Percentiles rank a stretch among this genome's conserved stretches.
phyloP scores from a whole-genome alignment of 2,113 vertebrate genomes.

The Dissostichus mawsoni region DNA sequence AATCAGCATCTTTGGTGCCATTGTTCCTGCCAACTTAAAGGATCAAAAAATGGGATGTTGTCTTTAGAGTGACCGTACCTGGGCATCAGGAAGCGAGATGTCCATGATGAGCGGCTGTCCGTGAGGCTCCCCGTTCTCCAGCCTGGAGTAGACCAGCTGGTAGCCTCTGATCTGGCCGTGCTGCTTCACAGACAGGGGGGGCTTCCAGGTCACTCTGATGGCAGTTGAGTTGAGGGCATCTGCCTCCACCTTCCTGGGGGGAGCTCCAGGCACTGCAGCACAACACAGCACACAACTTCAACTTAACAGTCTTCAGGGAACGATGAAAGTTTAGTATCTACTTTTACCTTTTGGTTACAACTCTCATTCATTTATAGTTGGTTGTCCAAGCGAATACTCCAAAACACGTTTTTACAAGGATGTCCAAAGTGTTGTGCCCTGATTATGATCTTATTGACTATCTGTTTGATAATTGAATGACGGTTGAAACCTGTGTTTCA shows the following conservation, averaged over 20 bases:
- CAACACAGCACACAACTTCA: conserved; percentile 23
- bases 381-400: background rate
- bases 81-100: conserved; percentile 90
- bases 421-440: background rate
- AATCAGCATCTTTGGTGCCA: background rate
- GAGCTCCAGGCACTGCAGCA: conserved; percentile 92
- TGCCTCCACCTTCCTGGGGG: conserved; percentile 93
- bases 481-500: background rate
- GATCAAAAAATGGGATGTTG: background rate
- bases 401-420: background rate
- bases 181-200: conserved; percentile 91
- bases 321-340: background rate
- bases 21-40: background rate
- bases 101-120: conserved; percentile 91
- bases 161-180: conserved; percentile 96
- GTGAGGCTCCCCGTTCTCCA: conserved; percentile 91
- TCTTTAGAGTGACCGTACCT: conserved; percentile 82
- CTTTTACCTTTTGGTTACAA: background rate
- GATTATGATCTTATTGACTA: background rate
- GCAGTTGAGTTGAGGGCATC: conserved; percentile 93
- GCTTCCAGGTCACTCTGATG: conserved; percentile 92
- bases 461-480: background rate
- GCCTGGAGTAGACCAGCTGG: conserved; percentile 92
- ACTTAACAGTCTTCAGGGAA: background rate
- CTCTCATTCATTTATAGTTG: background rate